Base-by-base conservation (phyloP, 1,140 invertebrate species). In the Tribolium madens region DNA sequence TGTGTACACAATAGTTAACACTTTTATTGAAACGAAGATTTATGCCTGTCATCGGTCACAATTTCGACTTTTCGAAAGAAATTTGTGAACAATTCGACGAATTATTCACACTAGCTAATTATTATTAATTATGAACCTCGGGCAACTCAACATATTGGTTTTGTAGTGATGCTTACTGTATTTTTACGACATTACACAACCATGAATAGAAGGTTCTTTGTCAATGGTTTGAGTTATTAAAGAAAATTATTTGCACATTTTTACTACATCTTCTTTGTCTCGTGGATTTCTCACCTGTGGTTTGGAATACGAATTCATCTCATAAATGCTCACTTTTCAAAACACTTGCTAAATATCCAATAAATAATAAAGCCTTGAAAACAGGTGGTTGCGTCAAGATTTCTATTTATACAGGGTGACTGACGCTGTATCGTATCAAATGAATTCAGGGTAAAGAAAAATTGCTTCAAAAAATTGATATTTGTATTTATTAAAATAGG, bases 101-200 rank as follows among this genome's bases (percentile, higher is more conserved):
- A 64, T 64, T 64, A 64, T 64, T 64, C 57, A 64, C 26, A 33
- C 57, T 64, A 64, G 9, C 57, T 64, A 64, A 64, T 64, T 64
- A 57, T 57, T 57, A 64, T 64, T 64, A 64, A 64, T 64, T 64
- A 64, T 64, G 57, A 64, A 64, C 21, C 57, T 12, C 57, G 26
- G 26, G 57, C 57, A 14, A 42, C 57, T 64, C 31, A 5, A 33
- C 17, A 64, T 64, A 26, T 33, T 64, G 12, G 36, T 42, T 42
- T 42, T 42, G 36, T 42, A 42, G 36, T 42, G 57, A 64, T 64
- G 21, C 26, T 64, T 64, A 64, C 57, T 64, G 57, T 64, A 64
- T 64, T 64, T 64, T 64, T 64, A 64, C 57, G 21, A 13, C 31
- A 33, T 64, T 64, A 14, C 57, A 64, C 57, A 64, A 64, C 26